Conservation (phyloP, 2,888 invertebrate genomes). For the Incurvaria masculella region DNA sequence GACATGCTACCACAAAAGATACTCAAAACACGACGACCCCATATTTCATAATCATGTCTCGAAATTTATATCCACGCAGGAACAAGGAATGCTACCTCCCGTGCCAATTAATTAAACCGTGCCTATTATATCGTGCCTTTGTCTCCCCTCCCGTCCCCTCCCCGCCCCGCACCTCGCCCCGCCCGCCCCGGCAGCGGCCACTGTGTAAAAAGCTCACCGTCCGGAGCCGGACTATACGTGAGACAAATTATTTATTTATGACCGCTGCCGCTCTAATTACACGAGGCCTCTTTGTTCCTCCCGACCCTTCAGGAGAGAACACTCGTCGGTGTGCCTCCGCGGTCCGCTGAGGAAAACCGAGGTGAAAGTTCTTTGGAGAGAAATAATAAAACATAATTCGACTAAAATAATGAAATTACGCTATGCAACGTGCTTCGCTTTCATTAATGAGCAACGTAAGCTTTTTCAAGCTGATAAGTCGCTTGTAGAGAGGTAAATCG, state of each 20-base stretch:
- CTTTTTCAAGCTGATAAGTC: too few relatives aligned
- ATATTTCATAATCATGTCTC: neutral
- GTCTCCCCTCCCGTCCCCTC: neutral
- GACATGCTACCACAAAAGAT: too few relatives aligned
- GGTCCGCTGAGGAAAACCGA: too few relatives aligned
- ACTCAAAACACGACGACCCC: neutral
- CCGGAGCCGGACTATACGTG: slow-evolving; percentile 28
- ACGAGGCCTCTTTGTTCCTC: slow-evolving; percentile 46
- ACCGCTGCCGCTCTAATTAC: slow-evolving; percentile 53
- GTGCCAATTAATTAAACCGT: neutral
- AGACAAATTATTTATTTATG: slow-evolving; percentile 56
- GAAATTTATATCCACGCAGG: neutral
- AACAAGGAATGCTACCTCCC: neutral
- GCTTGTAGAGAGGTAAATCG: too few relatives aligned
- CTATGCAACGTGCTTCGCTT: too few relatives aligned
- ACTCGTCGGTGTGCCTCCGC: neutral
- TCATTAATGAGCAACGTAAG: too few relatives aligned
- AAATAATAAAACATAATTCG: too few relatives aligned
- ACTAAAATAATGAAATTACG: too few relatives aligned
- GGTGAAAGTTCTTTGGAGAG: too few relatives aligned
- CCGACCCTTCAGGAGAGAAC: slow-evolving; percentile 22
- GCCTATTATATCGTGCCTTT: neutral
- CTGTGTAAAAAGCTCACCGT: neutral
- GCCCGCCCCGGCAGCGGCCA: too few relatives aligned
- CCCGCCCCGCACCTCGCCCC: neutral